These are phyloP conservation scores for Zaprionus tsacasi DNA, from an alignment of 1,140 invertebrate species.

Conservation along the genomic window DNA sequence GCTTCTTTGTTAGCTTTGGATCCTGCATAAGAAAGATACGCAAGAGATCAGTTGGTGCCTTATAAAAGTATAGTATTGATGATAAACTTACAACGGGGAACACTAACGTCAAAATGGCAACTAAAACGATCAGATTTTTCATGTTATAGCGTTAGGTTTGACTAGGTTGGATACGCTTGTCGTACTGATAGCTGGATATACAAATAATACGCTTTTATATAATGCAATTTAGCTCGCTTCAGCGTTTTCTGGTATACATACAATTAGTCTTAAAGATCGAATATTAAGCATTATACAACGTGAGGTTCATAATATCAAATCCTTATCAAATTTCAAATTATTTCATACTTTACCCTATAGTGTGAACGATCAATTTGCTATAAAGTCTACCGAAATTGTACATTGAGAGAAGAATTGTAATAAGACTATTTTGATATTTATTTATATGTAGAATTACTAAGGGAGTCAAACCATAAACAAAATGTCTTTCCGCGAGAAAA, in stretches of 20 bases:
- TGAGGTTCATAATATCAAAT: no score
- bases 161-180: slow-evolving; percentile 26
- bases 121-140: slow-evolving; percentile 60
- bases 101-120: slow-evolving; percentile 44
- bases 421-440: no score
- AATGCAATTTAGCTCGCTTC: slow-evolving; percentile 11
- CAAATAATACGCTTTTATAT: slow-evolving; percentile 61
- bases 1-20: slow-evolving; percentile 46
- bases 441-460: no score
- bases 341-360: not conserved
- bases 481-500: no score
- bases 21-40: no score
- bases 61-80: not conserved
- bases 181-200: slow-evolving; percentile 48
- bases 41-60: no score
- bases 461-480: no score
- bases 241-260: no score
- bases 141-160: slow-evolving; percentile 29
- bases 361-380: not conserved
- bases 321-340: not conserved
- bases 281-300: no score
- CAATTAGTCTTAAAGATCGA: no score
- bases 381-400: no score
- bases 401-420: no score
- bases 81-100: slow-evolving; percentile 48